Conservation (phyloP, 2,113 vertebrate species). For the Lethenteron camtschaticum region DNA sequence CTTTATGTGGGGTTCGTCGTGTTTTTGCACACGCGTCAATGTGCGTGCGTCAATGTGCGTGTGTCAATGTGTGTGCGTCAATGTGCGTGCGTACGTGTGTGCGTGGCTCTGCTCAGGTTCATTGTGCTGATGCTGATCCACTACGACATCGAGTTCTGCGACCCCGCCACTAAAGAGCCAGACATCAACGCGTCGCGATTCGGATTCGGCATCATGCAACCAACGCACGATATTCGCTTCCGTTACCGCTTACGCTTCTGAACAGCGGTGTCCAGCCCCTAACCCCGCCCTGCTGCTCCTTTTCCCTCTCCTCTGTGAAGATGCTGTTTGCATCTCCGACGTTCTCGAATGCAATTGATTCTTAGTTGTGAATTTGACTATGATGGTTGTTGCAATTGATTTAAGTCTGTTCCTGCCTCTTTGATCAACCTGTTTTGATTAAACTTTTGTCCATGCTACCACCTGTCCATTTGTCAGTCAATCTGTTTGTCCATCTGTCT, state of each 20-base stretch:
- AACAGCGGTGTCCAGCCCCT: background rate
- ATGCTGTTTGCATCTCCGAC: too few species aligned
- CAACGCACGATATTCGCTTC: background rate
- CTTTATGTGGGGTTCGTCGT: background rate
- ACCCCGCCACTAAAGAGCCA: background rate
- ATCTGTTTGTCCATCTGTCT: too few species aligned
- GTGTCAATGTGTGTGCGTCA: background rate
- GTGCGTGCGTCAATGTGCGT: background rate
- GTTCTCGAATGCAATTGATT: too few species aligned
- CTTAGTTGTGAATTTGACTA: too few species aligned
- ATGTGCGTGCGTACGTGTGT: conserved; percentile 1
- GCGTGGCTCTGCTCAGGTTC: background rate
- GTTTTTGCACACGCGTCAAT: background rate
- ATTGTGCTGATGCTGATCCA: background rate
- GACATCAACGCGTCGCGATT: background rate
- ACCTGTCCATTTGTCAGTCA: too few species aligned
- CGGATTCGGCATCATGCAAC: background rate
- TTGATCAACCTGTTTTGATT: too few species aligned
- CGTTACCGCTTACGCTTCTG: background rate
- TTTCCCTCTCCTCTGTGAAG: too few species aligned
- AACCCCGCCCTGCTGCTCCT: too few species aligned
- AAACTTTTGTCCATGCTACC: too few species aligned
- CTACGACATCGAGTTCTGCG: background rate
- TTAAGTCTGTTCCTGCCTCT: too few species aligned
- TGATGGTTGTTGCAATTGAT: too few species aligned